Percentiles rank a stretch among this genome's conserved stretches.
phyloP scores from a whole-genome alignment of 1,140 invertebrate species.

The Araneus ventricosus region DNA sequence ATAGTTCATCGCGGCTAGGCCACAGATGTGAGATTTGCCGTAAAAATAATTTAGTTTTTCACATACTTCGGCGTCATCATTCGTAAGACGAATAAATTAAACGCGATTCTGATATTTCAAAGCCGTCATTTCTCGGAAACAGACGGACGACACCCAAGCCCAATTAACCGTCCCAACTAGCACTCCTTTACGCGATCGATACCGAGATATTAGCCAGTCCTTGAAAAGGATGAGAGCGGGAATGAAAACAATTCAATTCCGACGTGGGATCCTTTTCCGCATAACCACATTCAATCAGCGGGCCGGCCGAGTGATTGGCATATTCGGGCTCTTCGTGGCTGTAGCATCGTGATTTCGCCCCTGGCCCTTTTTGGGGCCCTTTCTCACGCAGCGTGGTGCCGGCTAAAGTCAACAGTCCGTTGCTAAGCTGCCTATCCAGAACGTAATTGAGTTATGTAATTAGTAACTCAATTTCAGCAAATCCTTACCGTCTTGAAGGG shows the following conservation, averaged over 20 bases:
- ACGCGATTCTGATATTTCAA: no score
- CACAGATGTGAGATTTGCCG: no score
- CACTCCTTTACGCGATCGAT: not conserved
- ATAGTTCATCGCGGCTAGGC: no score
- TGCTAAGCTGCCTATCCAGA: slow-evolving; percentile 40
- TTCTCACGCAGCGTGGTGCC: slow-evolving; percentile 48
- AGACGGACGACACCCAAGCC: not conserved
- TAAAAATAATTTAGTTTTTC: no score
- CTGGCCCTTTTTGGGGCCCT: slow-evolving; percentile 13
- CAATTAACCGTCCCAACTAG: not conserved
- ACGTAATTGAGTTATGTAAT: slow-evolving; percentile 66
- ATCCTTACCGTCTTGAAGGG: slow-evolving; percentile 13
- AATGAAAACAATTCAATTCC: not conserved
- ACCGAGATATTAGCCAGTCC: not conserved
- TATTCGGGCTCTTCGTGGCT: slow-evolving; percentile 54
- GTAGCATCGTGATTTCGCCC: slow-evolving; percentile 64
- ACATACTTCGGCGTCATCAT: no score
- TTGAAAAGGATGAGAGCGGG: not conserved
- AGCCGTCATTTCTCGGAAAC: not conserved
- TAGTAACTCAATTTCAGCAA: slow-evolving; percentile 51
- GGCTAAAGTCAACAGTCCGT: slow-evolving; percentile 65
- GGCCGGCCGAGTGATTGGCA: slow-evolving; percentile 43
- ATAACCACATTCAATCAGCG: slow-evolving; percentile 1
- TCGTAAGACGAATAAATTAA: no score
- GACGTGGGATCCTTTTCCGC: slow-evolving; percentile 34